Evolutionary conservation across 2,113 vertebrate species (phyloP), one percentile per base, ranked within the genome.

Genomic region (Puffinus mauretanicus): DNA sequence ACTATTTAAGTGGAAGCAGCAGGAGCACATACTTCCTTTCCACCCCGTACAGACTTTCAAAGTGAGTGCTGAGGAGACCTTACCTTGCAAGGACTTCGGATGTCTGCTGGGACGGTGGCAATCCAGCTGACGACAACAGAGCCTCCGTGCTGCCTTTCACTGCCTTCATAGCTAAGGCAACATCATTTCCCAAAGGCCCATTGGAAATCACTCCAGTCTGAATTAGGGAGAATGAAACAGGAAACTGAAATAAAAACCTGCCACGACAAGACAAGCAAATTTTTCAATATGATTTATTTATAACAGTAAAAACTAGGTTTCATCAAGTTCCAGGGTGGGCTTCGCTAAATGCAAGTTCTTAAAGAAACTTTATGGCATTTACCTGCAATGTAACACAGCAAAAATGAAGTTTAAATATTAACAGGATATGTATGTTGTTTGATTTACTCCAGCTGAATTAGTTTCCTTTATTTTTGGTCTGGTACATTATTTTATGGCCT

Each of bases 181-280:
- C 27, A 10, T 98, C 98, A 49, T 94, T 97, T 95, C 98, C 98
- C 52, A 98, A 96, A 88, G 98, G 98, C 82, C 99, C 99, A 22
- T 99, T 99, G 90, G 98, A 97, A 97, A 99, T 92, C 86, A 97
- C 93, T 42, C 97, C 95, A 4, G 97, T 98, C 98, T 99, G 98
- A 87, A 97, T 96, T 20, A 47, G 75, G 90, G 86, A 96, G 86
- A 96, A 58, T 60, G 22, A 92, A 55, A 73, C 8, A 83, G 61
- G 40, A 75, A 88, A 85, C 13, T 62, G 67, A 86, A 84, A 76
- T 78, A 86, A 81, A 96, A 72, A 49, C 64, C 88, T 61, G 85
- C 57, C 85, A 95, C 27, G 24, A 36, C 16, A 54, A 40, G 20
- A 72, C 16, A 90, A 51, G 10, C 49, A 42, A 36, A 17, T 26